phyloP scores from a whole-genome alignment of 2,888 invertebrate genomes.

The Lumbricus terrestris region DNA sequence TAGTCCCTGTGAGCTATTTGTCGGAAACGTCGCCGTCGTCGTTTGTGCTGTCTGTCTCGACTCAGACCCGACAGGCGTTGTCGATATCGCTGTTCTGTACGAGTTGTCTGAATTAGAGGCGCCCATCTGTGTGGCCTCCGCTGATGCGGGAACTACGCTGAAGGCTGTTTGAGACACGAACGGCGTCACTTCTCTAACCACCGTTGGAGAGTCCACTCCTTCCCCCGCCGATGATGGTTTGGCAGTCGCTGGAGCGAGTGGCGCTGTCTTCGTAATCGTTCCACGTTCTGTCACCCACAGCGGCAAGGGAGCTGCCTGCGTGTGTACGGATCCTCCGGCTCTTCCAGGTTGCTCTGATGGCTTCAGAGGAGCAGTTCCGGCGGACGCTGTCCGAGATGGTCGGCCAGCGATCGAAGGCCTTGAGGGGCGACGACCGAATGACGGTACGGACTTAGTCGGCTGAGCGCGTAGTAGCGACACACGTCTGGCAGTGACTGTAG shows the following conservation, averaged over 20 bases:
- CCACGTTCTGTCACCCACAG: background rate
- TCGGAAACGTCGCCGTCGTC: no score
- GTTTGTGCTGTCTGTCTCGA: no score
- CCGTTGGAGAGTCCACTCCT: background rate
- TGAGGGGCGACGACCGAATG: background rate
- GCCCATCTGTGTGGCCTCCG: background rate
- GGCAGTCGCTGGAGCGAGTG: background rate
- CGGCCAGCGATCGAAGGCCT: background rate
- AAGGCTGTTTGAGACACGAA: background rate
- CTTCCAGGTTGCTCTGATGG: no score
- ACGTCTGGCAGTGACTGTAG: background rate
- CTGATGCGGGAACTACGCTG: background rate
- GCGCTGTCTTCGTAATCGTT: background rate
- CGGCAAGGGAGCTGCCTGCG: background rate
- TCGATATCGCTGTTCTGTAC: no score
- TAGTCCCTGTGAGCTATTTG: no score
- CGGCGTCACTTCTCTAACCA: background rate
- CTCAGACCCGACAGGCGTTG: no score
- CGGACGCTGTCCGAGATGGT: background rate
- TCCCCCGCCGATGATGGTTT: background rate
- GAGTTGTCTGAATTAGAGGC: background rate
- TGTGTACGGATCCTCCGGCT: background rate
- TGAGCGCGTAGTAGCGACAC: background rate
- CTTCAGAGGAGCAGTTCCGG: no score
- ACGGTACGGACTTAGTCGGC: background rate